Evolutionary conservation across 1,140 invertebrate species (phyloP).

Genomic region (Pogonomyrmex barbatus): DNA sequence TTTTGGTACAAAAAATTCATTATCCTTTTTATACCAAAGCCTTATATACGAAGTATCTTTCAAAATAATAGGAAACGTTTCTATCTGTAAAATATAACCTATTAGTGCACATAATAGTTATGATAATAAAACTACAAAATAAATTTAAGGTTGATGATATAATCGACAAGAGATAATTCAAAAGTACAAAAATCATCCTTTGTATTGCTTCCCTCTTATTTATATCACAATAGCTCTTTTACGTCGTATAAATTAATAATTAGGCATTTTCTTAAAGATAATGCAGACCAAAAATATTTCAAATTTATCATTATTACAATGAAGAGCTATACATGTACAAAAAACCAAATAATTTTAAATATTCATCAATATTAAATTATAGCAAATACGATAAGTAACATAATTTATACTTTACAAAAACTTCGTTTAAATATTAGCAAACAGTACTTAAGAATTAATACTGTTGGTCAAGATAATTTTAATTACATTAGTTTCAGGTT

Average conservation of each 20-base stretch:
- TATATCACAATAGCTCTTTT: too few species aligned
- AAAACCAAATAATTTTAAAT: neutral
- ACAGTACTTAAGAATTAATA: constrained; percentile 8
- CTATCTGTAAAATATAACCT: constrained; percentile 76
- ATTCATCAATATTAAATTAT: neutral
- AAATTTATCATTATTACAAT: too few species aligned
- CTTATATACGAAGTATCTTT: constrained; percentile 92
- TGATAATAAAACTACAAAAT: neutral
- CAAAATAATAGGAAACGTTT: constrained; percentile 91
- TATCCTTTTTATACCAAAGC: constrained; percentile 98
- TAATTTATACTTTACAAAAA: neutral
- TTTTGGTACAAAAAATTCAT: constrained; percentile 96
- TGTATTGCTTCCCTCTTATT: too few species aligned
- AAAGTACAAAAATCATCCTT: too few species aligned
- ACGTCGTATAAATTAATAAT: too few species aligned
- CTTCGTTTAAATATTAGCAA: neutral
- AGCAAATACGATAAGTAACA: neutral
- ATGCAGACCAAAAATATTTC: too few species aligned
- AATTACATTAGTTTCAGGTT: constrained; percentile 83
- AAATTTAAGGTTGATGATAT: neutral
- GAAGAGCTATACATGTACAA: neutral
- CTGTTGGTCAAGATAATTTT: constrained; percentile 14
- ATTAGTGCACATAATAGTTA: neutral
- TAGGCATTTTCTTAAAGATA: too few species aligned
- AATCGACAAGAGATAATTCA: neutral